phyloP scores from a whole-genome alignment of 1,140 invertebrate genomes.

The Arctopsyche grandis region DNA sequence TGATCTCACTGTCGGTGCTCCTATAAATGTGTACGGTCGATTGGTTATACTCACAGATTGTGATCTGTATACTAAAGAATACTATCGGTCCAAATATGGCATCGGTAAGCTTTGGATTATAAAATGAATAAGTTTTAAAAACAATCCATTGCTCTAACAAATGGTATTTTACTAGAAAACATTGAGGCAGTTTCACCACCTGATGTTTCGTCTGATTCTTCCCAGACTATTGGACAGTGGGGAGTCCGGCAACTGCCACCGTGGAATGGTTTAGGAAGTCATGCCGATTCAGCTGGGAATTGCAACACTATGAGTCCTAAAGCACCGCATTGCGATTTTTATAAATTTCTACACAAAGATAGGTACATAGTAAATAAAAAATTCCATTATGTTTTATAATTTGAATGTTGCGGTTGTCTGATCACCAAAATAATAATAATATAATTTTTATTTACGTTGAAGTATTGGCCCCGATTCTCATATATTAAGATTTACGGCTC shows the following conservation, averaged over 20 bases:
- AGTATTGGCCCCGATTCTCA: conserved; percentile 79
- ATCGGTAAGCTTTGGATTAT: conserved; percentile 57
- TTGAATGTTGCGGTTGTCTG: too few species aligned
- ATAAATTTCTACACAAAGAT: conserved; percentile 84
- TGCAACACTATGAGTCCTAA: conserved; percentile 82
- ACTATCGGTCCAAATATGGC: conserved; percentile 76
- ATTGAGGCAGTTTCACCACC: conserved; percentile 69
- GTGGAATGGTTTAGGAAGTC: conserved; percentile 88
- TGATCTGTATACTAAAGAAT: conserved; percentile 88
- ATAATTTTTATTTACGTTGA: conserved; percentile 35
- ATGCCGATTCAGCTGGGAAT: conserved; percentile 88
- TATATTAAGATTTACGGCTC: conserved; percentile 81
- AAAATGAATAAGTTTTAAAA: too few species aligned
- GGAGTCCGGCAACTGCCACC: conserved; percentile 75
- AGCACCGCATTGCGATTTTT: conserved; percentile 78
- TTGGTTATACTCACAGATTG: conserved; percentile 84
- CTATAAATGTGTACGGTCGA: conserved; percentile 82
- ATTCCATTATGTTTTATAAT: conserved; percentile 28
- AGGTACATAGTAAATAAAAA: conserved; percentile 64
- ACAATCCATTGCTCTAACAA: too few species aligned
- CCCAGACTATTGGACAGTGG: conserved; percentile 57
- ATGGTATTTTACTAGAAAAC: conserved; percentile 63
- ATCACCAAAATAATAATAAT: too few species aligned
- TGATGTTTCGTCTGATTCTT: conserved; percentile 59
- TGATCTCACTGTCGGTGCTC: conserved; percentile 82